Base-by-base conservation (phyloP, 1,140 invertebrate species). In the Drosophila equinoxialis region DNA sequence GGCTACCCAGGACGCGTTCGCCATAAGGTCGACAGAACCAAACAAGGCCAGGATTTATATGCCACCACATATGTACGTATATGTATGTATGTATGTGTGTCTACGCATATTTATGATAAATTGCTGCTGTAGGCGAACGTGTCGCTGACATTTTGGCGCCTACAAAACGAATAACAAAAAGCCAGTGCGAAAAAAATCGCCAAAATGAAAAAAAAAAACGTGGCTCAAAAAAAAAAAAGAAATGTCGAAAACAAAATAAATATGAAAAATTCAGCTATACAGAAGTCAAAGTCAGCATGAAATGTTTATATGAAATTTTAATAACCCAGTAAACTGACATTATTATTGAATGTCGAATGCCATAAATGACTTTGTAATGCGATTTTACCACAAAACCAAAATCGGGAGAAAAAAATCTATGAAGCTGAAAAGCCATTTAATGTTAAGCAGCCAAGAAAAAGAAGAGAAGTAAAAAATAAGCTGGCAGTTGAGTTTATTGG, bases 31-130 rank as follows among this genome's bases (percentile, higher is more conserved):
- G 68, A 39, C 41, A 74, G 72, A 42, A 54, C 71, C 65, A 55
- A 74, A 76, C 82, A 86, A 71, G 60, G 54, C 57, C 73, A 48
- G 79, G 71, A 79, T 79, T 86, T 82, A 86, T 77, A 68, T 74
- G 65, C 69, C 81, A 37, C 74, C 74, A 68, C 26, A 66, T 33
- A 37, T 33, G 55, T 26, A 65, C 41, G 26, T 30, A 39, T 17
- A 57, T 63, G 42, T 30, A 64, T 33, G 45, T 63, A 35, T 45
- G 51, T 71, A 17, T 74, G 20, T 48, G 17, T 73, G 63, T 72
- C 62, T 68, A 65, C 81, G 79, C 69, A 87, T 86, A 87, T 86
- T 86, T 86, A 87, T 86, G 82, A 86, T 86, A 86, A 87, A 86
- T 86, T 86, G 82, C 73, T 65, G 71, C 67, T 74, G 75, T 69